These are phyloP conservation scores for Neoitamus cyanurus DNA, from an alignment of 2,888 invertebrate species.

Conservation along the genomic window DNA sequence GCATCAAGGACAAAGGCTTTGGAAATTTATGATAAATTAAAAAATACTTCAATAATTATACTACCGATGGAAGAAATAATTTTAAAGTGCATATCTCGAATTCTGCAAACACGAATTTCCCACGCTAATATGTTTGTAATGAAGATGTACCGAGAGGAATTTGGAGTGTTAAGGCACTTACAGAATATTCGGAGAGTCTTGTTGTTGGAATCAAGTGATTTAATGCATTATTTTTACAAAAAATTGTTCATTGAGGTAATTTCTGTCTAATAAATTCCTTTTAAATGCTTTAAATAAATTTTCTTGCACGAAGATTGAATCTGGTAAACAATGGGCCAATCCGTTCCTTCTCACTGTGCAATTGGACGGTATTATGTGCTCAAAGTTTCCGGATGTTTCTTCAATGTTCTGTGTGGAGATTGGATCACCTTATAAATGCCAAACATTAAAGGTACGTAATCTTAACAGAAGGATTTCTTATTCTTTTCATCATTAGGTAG, in stretches of 20 bases:
- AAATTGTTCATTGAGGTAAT: slow-evolving; percentile 67
- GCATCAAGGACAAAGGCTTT: slow-evolving; percentile 26
- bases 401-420: slow-evolving; percentile 59
- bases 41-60: slow-evolving; percentile 58
- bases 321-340: slow-evolving; percentile 66
- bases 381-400: slow-evolving; percentile 63
- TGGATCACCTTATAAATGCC: slow-evolving; percentile 55
- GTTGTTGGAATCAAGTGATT: slow-evolving; percentile 69
- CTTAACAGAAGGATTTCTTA: neutral
- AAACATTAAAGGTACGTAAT: slow-evolving; percentile 58
- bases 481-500: slow-evolving; percentile 53
- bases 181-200: slow-evolving; percentile 68
- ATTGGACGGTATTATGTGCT: slow-evolving; percentile 67
- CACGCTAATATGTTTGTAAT: slow-evolving; percentile 68
- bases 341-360: slow-evolving; percentile 66
- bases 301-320: slow-evolving; percentile 64
- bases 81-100: slow-evolving; percentile 62
- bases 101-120: slow-evolving; percentile 64
- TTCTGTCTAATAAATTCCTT: neutral
- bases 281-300: neutral
- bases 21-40: slow-evolving; percentile 55
- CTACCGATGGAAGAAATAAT: slow-evolving; percentile 67
- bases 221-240: slow-evolving; percentile 68
- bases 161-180: slow-evolving; percentile 66
- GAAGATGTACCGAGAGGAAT: slow-evolving; percentile 67